These are phyloP conservation scores for Acleris cristana DNA, from an alignment of 2,888 invertebrate genomes.

Conservation along the genomic window DNA sequence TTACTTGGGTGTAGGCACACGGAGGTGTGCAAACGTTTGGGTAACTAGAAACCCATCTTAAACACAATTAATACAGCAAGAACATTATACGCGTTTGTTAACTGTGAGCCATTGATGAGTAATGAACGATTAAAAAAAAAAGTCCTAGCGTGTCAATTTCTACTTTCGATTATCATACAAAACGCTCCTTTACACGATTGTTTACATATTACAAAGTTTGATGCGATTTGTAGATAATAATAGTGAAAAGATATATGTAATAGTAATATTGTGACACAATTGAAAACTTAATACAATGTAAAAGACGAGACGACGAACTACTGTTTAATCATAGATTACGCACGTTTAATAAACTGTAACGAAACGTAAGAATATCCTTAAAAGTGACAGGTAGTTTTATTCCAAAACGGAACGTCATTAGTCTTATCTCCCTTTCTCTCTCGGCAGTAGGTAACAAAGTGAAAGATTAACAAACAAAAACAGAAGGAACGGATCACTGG, in stretches of 20 bases:
- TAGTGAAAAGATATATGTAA: too few relatives aligned
- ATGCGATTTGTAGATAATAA: too few relatives aligned
- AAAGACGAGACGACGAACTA: too few relatives aligned
- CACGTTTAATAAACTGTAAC: neutral
- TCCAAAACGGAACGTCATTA: neutral
- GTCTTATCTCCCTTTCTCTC: neutral
- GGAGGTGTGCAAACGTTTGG: slow-evolving; percentile 87
- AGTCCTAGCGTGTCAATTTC: too few relatives aligned
- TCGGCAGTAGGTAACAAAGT: neutral
- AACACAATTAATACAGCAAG: slow-evolving; percentile 81
- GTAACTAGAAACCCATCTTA: slow-evolving; percentile 90
- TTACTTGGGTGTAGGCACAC: slow-evolving; percentile 87
- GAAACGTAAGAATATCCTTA: slow-evolving; percentile 13
- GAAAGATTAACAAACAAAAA: neutral
- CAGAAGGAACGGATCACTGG: too few relatives aligned
- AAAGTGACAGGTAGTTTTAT: neutral
- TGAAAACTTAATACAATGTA: too few relatives aligned
- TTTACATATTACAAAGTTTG: too few relatives aligned
- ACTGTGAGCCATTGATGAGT: slow-evolving; percentile 75
- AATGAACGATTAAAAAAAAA: slow-evolving; percentile 49
- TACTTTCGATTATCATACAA: too few relatives aligned
- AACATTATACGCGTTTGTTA: slow-evolving; percentile 75
- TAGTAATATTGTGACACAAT: too few relatives aligned
- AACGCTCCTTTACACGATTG: too few relatives aligned
- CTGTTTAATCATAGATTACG: slow-evolving; percentile 30